A percentile compares a stretch with the other conserved stretches of the same genome.
phyloP scores from a whole-genome alignment of 2,113 vertebrate genomes.

The Catharus fuscescens region DNA sequence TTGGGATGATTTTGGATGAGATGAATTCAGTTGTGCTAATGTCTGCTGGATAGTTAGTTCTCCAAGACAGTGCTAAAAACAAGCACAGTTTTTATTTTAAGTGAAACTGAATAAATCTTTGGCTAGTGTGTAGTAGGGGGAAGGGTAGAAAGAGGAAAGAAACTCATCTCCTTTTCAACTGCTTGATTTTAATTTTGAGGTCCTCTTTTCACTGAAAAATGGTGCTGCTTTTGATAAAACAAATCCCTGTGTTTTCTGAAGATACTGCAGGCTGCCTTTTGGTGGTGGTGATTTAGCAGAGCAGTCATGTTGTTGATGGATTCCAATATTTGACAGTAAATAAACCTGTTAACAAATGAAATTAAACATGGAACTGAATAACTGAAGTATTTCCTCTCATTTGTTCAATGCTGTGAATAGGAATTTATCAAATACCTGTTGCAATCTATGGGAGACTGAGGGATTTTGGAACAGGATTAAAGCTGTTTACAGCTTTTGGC shows the following conservation, averaged over 20 bases:
- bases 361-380: background rate
- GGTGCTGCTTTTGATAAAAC: background rate
- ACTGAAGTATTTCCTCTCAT: background rate
- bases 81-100: background rate
- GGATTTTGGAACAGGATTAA: background rate
- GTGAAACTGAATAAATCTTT: background rate
- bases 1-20: background rate
- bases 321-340: background rate
- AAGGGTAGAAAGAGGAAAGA: background rate
- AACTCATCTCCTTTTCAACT: background rate
- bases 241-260: background rate
- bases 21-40: accelerated
- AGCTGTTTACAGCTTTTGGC: background rate
- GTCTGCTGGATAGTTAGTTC: background rate
- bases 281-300: background rate
- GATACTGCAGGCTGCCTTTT: background rate
- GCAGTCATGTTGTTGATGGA: background rate
- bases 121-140: background rate
- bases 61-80: background rate
- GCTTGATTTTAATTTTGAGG: background rate
- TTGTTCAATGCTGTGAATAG: background rate
- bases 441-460: background rate
- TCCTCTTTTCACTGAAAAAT: background rate
- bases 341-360: background rate
- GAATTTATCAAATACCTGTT: background rate